Evolutionary conservation across 2,888 invertebrate species (phyloP).

Genomic region (Orgyia antiqua): DNA sequence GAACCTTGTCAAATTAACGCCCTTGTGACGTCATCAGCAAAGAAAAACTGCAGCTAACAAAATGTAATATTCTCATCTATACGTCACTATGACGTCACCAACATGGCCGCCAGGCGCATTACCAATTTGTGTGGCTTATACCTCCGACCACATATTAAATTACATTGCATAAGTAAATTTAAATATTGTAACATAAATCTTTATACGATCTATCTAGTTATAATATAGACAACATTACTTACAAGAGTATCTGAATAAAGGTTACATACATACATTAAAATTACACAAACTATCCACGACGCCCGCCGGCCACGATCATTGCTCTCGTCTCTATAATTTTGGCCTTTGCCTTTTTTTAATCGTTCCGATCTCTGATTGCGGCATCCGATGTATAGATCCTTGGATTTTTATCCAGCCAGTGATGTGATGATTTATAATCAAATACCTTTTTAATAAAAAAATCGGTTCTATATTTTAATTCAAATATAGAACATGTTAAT

Average conservation of each 20-base stretch:
- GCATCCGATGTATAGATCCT: conserved; percentile 37
- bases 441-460: conserved; percentile 29
- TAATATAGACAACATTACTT: too few relatives aligned
- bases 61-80: too few relatives aligned
- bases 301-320: conserved; percentile 41
- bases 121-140: too few relatives aligned
- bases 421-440: conserved; percentile 43
- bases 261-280: conserved; percentile 16
- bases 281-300: conserved; percentile 23
- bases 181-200: too few relatives aligned
- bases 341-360: conserved; percentile 45
- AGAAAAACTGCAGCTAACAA: too few relatives aligned
- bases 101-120: too few relatives aligned
- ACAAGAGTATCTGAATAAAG: not conserved
- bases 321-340: conserved; percentile 40
- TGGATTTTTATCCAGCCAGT: conserved; percentile 34
- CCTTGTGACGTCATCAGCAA: too few relatives aligned
- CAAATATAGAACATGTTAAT: conserved; percentile 22
- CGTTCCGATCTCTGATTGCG: conserved; percentile 45
- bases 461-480: conserved; percentile 31
- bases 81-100: too few relatives aligned
- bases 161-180: too few relatives aligned
- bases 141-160: too few relatives aligned
- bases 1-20: too few relatives aligned
- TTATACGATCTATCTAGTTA: too few relatives aligned